Evolutionary conservation across 2,888 invertebrate genomes (phyloP), one percentile per base, ranked within the genome.

Genomic region (Dermolepida albohirtum): DNA sequence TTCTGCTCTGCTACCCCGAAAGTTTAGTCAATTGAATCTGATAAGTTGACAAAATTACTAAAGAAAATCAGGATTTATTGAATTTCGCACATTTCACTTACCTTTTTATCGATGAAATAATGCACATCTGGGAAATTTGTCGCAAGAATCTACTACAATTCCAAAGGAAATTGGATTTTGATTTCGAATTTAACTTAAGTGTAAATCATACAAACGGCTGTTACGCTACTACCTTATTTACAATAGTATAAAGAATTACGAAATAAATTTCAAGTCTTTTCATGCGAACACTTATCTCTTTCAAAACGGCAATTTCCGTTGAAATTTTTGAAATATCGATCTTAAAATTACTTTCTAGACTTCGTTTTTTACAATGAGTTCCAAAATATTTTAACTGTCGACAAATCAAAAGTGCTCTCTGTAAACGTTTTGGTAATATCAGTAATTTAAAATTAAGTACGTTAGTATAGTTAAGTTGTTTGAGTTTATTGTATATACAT

Each of bases 71-170:
- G 54, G 54, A 12, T 49, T 66, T 47, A 66, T 57, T 41, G 57
- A 66, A 66, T 51, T 55, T 66, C 59, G 66, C 50, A 66, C 66
- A 66, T 66, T 59, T 59, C 49, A 66, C 40, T 66, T 49, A 34
- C 52, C 16, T 52, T 41, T 10, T 44, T 64, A 52, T 64, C 39
- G 27, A 44, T 16, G 43, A 41, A 52, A 64, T 64, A 64, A 64
- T 64, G 50, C 64, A 50, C 64, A 64, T 64, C 64, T 64, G 51
- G 14, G 64, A 34, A 51, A 64, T 51, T 29, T 51, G 17, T 50
- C 22, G 64, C 17, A 50, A 41, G 64, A 40, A 51, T 41, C 64
- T 40, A 12, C 39, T 22, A 39, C 39, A 39, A 57, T 51, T 64
- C 29, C 50, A 34, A 27, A 7, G 40, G 40, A 51, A 50, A 57